phyloP scores from a whole-genome alignment of 2,797 vertebrate species.

The Hippocampus kuda region DNA sequence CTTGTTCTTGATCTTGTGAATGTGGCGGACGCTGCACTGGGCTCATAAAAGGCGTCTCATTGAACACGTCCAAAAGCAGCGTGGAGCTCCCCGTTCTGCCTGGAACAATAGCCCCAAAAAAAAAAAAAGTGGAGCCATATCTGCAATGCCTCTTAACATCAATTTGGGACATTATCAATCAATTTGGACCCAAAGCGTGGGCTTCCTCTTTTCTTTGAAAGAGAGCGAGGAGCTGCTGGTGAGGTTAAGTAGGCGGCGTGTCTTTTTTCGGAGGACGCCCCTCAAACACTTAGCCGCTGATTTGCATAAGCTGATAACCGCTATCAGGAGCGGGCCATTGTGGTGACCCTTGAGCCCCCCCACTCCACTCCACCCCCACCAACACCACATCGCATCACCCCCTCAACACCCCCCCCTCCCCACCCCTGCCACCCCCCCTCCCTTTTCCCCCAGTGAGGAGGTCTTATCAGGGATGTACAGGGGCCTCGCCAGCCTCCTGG shows the following conservation, averaged over 20 bases:
- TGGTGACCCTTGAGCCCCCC: slow-evolving; percentile 63
- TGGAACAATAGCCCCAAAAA: slow-evolving; percentile 59
- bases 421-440: neutral
- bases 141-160: slow-evolving; percentile 57
- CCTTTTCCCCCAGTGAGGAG: slow-evolving; percentile 45
- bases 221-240: slow-evolving; percentile 52
- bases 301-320: slow-evolving; percentile 75
- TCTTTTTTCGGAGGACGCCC: slow-evolving; percentile 62
- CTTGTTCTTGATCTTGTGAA: slow-evolving; percentile 38
- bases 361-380: slow-evolving; percentile 8
- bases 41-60: slow-evolving; percentile 49
- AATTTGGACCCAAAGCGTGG: slow-evolving; percentile 43
- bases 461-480: slow-evolving; percentile 63
- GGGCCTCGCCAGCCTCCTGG: slow-evolving; percentile 56
- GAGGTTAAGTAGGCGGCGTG: slow-evolving; percentile 70
- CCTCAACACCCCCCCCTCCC: neutral
- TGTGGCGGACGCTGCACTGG: no score
- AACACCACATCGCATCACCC: neutral
- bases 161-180: slow-evolving; percentile 70
- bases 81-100: slow-evolving; percentile 47
- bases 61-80: slow-evolving; percentile 50
- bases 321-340: slow-evolving; percentile 67
- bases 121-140: slow-evolving; percentile 23
- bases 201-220: slow-evolving; percentile 40
- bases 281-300: slow-evolving; percentile 71